Evolutionary conservation across 2,113 vertebrate species (phyloP), one percentile per base, ranked within the genome.

Genomic region (Cottus gobio): DNA sequence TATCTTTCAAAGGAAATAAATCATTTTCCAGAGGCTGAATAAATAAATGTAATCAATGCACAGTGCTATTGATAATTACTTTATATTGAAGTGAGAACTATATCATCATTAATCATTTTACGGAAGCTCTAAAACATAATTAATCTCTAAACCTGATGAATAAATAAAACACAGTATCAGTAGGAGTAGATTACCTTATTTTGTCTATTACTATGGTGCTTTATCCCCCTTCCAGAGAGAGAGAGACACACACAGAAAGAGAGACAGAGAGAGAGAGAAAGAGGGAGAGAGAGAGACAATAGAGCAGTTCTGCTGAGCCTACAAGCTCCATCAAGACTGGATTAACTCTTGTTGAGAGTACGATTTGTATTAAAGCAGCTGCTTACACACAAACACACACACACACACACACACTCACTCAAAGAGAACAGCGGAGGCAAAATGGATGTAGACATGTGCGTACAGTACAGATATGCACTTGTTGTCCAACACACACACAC

Each of bases 341-440:
- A 91, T 91, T 92, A 90, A 86, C 84, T 87, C 66, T 52, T 88
- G 84, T 73, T 91, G 89, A 89, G 81, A 72, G 70, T 63, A 79
- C 58, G 68, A 84, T 82, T 83, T 87, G 79, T 80, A 79, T 83
- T 80, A 87, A 85, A 87, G 68, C 87, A 92, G 86, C 82, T 86
- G 84, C 86, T 85, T 80, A 85, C 75, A 87, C 75, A 88, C 87
- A 85, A 77, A 87, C 75, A 88, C 87, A 83, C 86, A 78, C 4
- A 67, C 28, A 62, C 13, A 15, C 22, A 65, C 71, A 75, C 54
- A 81, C 74, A 62, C 31, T 61, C 11, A 15, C 60, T 56, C 12
- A 36, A 50, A 20, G 11, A 70, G 26, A 62, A 58, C 36, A 70
- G 36, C 39, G 48, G 57, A 24, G 26, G 34, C 42, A 77, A 31